phyloP scores from a whole-genome alignment of 1,140 invertebrate genomes.

The Eueides isabella region DNA sequence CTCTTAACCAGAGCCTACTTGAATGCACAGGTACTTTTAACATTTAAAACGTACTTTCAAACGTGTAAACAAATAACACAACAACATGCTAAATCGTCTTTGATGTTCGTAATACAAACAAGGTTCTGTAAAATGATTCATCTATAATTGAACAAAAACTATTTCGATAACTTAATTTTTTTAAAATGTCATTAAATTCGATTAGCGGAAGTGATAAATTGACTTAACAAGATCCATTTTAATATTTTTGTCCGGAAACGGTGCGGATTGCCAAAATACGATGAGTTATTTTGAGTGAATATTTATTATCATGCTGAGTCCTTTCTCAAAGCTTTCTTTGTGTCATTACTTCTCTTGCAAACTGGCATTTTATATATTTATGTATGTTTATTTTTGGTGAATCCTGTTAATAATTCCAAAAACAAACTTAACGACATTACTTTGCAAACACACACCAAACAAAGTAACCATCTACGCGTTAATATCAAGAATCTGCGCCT shows the following conservation, averaged over 20 bases:
- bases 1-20: no score
- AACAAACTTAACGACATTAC: neutral
- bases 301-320: neutral
- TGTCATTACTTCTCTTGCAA: neutral
- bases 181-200: neutral
- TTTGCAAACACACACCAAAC: slow-evolving; percentile 30
- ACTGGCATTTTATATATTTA: neutral
- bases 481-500: slow-evolving; percentile 41
- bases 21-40: no score
- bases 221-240: neutral
- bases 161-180: neutral
- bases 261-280: neutral
- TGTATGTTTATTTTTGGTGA: neutral
- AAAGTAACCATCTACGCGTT: slow-evolving; percentile 35
- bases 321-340: no score
- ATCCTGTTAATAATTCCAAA: neutral
- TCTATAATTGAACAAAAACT: neutral
- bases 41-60: neutral
- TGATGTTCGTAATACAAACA: neutral
- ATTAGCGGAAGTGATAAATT: neutral
- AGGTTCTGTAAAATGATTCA: no score
- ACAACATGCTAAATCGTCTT: neutral
- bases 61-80: neutral
- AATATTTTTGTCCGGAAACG: no score
- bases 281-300: neutral